Evolutionary conservation across 1,140 invertebrate species (phyloP), one percentile per base, ranked within the genome.

Genomic region (Aporrectodea caliginosa): DNA sequence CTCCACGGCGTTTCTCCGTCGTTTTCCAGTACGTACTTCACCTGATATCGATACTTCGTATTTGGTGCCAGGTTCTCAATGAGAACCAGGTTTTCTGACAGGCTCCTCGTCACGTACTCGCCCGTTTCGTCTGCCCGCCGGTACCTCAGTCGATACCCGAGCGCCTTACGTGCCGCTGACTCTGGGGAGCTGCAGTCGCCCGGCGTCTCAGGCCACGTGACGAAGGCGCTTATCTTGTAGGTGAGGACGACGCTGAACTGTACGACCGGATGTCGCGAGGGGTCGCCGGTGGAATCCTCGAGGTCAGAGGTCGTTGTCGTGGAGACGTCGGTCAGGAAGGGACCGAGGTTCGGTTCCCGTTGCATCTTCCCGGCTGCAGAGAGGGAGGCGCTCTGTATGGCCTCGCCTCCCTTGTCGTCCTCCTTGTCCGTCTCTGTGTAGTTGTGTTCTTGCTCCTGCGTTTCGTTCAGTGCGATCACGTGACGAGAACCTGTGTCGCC

Each of bases 11-110:
- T 33, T n/a, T 80, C 79, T n/a, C 43, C 27, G 43, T 12, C 6
- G 43, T 71, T 70, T 22, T 69, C 74, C 35, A 77, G 16, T n/a
- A 80, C 58, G 69, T 80, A 80, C 75, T 80, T 77, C 6, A 80
- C 75, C 75, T 80, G 79, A 35, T 80, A 80, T n/a, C 32, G 34
- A 69, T 80, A 80, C 31, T 77, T 69, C 1, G 31, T 16, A 29
- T 80, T 77, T 29, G 75, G 34, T 29, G 58, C 73, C 31, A 80
- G 69, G 58, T 80, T 34, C 34, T 77, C 73, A 32, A 80, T 16
- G 12, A 77, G 33, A n/a, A 33, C 79, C 35, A 80, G n/a, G 79
- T 80, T 77, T 14, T 77, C 73, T 14, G 30, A 16, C 1, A 76
- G 33, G 69, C 33, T 69, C 27, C 73, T 29, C 29, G 30, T 76